These are phyloP conservation scores for Raphicerus campestris DNA, from an alignment of 2,113 vertebrate genomes.

Conservation along the genomic window DNA sequence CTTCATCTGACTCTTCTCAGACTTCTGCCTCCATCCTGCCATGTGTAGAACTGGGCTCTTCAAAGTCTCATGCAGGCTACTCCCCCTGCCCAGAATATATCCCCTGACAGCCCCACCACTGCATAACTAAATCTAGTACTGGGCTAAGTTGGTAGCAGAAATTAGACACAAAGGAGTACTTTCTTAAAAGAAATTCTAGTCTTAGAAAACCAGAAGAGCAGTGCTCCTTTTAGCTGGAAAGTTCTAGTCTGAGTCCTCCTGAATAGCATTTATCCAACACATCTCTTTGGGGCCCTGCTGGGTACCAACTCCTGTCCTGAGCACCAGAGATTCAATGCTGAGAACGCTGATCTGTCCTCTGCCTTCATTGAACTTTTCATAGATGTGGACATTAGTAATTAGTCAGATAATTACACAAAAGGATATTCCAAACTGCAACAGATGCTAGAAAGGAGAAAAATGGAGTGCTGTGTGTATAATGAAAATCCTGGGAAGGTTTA, in stretches of 20 bases:
- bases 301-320: neutral
- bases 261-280: neutral
- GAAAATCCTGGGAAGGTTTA: neutral
- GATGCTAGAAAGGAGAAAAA: neutral
- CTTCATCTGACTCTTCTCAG: neutral
- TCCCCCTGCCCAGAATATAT: neutral
- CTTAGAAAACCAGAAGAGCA: neutral
- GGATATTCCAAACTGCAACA: neutral
- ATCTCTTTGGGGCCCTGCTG: too few relatives aligned
- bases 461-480: neutral
- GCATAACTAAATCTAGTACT: neutral
- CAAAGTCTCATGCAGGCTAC: neutral
- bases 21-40: neutral
- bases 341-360: neutral
- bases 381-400: neutral
- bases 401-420: neutral
- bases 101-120: rapidly evolving
- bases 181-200: neutral
- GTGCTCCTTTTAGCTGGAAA: neutral
- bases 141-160: neutral
- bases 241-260: neutral
- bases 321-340: neutral
- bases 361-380: neutral
- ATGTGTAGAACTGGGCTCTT: neutral
- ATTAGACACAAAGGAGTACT: neutral